A percentile compares a stretch with the other conserved stretches of the same genome.
Conservation (phyloP, 2,113 vertebrate species). For the Muntiacus reevesi region DNA sequence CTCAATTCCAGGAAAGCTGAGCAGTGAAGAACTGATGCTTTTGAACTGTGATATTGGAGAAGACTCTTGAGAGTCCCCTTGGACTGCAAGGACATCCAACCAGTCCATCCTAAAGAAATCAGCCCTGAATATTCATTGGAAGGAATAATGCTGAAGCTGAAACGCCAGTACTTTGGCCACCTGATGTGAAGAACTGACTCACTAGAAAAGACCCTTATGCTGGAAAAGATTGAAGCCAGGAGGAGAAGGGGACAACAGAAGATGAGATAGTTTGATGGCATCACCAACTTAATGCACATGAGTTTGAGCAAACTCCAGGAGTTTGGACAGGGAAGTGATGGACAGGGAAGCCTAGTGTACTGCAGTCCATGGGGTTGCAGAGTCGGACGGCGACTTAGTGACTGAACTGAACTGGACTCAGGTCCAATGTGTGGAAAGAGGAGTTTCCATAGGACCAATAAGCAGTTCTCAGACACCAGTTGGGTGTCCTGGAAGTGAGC, state of each 20-base stretch:
- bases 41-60: not conserved
- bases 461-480: not conserved
- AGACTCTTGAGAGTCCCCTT: not conserved
- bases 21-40: not conserved
- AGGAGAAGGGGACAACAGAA: not conserved
- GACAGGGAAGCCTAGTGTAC: not conserved
- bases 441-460: not conserved
- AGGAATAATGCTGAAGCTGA: not conserved
- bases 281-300: not conserved
- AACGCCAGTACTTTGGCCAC: not conserved
- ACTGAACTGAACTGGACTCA: not conserved
- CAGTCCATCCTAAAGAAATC: not conserved
- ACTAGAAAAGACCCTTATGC: not conserved
- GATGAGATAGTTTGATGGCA: not conserved
- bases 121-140: not conserved
- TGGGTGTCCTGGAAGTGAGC: not conserved
- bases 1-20: not conserved
- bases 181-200: not conserved
- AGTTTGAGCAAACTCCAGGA: not conserved
- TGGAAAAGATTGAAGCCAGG: not conserved
- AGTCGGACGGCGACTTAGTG: not conserved
- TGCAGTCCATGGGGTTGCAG: not conserved
- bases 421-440: not conserved
- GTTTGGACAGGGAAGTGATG: not conserved
- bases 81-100: not conserved